Evolutionary conservation across 2,113 vertebrate species (phyloP).

Genomic region (Nannobrachium achirus): DNA sequence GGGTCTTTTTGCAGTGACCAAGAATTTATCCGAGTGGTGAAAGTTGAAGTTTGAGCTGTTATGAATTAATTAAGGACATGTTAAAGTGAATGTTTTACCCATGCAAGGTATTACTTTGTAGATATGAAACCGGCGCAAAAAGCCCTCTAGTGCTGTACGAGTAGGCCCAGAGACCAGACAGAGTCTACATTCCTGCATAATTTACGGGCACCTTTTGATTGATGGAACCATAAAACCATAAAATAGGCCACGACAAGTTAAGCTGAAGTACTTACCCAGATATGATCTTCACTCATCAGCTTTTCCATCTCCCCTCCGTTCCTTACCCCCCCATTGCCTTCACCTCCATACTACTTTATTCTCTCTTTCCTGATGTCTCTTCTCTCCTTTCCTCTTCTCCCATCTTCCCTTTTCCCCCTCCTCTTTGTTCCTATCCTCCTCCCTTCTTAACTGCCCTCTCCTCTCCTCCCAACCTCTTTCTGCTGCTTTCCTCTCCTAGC

Average conservation of each 20-base stretch:
- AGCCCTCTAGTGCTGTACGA: background rate
- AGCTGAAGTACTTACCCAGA: background rate
- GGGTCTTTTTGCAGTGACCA: background rate
- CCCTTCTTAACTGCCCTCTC: background rate
- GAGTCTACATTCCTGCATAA: slow-evolving; percentile 3
- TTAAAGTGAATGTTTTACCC: background rate
- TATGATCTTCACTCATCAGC: background rate
- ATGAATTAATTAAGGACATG: background rate
- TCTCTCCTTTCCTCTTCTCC: background rate
- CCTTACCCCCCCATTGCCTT: background rate
- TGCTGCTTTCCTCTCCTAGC: slow-evolving; percentile 61
- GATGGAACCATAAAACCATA: background rate
- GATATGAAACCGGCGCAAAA: background rate
- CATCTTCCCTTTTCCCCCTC: background rate
- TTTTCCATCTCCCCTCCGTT: background rate
- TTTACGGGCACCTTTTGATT: slow-evolving; percentile 3
- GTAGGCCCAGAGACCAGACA: background rate
- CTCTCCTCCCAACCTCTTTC: background rate
- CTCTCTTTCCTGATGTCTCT: background rate
- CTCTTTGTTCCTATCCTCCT: background rate
- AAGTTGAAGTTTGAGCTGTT: background rate
- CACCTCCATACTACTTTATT: background rate
- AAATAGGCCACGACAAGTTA: background rate
- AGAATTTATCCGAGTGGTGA: too few species aligned
- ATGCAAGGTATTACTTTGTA: background rate